Base-by-base conservation (phyloP, 2,797 vertebrate genomes). In the Silurus lanzhouensis region DNA sequence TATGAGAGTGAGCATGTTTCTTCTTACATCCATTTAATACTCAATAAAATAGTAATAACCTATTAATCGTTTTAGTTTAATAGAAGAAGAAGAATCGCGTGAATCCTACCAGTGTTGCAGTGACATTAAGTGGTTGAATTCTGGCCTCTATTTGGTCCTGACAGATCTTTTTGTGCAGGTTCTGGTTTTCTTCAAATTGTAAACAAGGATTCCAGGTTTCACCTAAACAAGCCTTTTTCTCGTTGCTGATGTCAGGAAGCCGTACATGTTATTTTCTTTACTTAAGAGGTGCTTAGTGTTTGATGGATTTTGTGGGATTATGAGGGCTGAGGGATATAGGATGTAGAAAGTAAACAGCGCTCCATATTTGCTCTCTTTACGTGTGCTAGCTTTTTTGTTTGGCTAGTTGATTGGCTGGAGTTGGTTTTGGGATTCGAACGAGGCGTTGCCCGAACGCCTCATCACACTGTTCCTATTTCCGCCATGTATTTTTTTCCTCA, bases 261-360 rank as follows among this genome's bases (percentile, higher is more conserved):
- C 72, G 64, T 57, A 63, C 83, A 52, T 60, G 60, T 52, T 52
- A 55, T 58, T 75, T 60, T 48, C 67, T 48, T 19, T 22, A 0
- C 46, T 61, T 81, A 81, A 81, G 78, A 67, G n/a, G 63, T 55
- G 44, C 46, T 67, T 77, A 22, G n/a, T 81, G 52, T 67, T 38
- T 44, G n/a, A 74, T 79, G 60, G 61, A 31, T 80, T 80, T 31
- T 68, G 78, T 25, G 63, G 66, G 71, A 44, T 71, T 77, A 75
- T 75, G 27, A 52, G 68, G 44, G 68, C 44, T 68, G 75, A 82
- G 80, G 61, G 48, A 6, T 76, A 20, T 61, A 58, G 80, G 70
- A 88, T 46, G 80, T 77, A 38, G 38, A 71, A 83, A 60, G 70
- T 83, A 83, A 89, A 82, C 84, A 67, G 63, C 5, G 71, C 60